A percentile compares a stretch with the other conserved stretches of the same genome.
These are phyloP conservation scores for Drosophila atripex DNA, from an alignment of 2,888 invertebrate genomes.

Conservation along the genomic window DNA sequence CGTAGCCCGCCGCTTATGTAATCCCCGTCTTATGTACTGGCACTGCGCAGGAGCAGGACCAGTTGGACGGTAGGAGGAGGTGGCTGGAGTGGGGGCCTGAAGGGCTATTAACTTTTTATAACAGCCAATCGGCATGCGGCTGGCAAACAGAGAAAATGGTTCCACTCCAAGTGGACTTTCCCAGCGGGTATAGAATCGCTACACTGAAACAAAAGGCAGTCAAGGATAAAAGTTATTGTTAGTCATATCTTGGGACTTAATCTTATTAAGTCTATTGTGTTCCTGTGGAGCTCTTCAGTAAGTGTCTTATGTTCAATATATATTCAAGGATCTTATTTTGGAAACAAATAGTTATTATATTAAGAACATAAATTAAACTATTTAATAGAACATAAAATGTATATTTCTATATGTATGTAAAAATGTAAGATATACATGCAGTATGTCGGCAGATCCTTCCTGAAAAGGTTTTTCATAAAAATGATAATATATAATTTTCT, in stretches of 20 bases:
- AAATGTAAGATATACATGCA: no score
- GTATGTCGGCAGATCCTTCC: no score
- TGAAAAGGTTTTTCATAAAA: no score
- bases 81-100: slow-evolving; percentile 24
- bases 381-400: no score
- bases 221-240: not conserved
- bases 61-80: slow-evolving; percentile 6
- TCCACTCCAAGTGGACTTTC: slow-evolving; percentile 19
- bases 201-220: slow-evolving; percentile 32
- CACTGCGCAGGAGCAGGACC: slow-evolving; percentile 73
- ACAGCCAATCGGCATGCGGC: slow-evolving; percentile 66
- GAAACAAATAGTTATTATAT: no score
- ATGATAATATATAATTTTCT: no score
- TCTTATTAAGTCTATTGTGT: not conserved
- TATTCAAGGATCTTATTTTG: no score
- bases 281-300: not conserved
- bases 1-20: slow-evolving; percentile 53
- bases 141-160: slow-evolving; percentile 68
- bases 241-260: not conserved
- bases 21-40: slow-evolving; percentile 57
- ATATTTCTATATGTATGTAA: no score
- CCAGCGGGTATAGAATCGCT: not conserved
- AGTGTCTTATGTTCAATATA: not conserved
- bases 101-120: slow-evolving; percentile 32
- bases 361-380: no score